phyloP scores from a whole-genome alignment of 2,797 vertebrate species.

The Hybognathus amarus region DNA sequence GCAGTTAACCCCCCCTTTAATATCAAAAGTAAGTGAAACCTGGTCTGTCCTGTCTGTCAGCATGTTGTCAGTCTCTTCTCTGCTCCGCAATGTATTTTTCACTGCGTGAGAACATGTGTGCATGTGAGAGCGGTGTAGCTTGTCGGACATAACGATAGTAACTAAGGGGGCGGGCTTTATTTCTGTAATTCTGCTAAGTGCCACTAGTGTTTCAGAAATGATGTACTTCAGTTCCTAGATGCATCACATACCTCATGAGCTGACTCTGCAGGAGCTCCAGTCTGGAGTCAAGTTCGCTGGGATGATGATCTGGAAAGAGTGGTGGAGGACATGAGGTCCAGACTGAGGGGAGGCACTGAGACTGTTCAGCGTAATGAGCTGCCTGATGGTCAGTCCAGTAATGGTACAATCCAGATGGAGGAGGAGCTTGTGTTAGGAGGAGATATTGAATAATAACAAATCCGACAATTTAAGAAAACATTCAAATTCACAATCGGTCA shows the following conservation, averaged over 20 bases:
- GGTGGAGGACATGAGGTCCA: slow-evolving; percentile 71
- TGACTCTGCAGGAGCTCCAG: slow-evolving; percentile 90
- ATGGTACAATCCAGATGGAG: slow-evolving; percentile 71
- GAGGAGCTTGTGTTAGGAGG: slow-evolving; percentile 62
- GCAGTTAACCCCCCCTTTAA: too few species aligned
- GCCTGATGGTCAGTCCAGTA: slow-evolving; percentile 83
- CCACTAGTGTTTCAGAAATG: not conserved
- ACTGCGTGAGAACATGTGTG: too few species aligned
- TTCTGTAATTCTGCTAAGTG: not conserved
- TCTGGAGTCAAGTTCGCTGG: slow-evolving; percentile 84
- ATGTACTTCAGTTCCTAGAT: not conserved
- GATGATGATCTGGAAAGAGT: slow-evolving; percentile 73
- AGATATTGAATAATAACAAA: slow-evolving; percentile 63
- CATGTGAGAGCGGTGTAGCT: too few species aligned
- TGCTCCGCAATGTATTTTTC: too few species aligned
- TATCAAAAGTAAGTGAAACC: too few species aligned
- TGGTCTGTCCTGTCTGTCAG: too few species aligned
- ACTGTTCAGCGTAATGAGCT: slow-evolving; percentile 63
- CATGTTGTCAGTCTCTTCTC: too few species aligned
- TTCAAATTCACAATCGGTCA: not conserved
- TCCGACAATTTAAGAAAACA: not conserved
- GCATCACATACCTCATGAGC: slow-evolving; percentile 84
- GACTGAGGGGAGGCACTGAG: slow-evolving; percentile 79
- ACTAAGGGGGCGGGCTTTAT: too few species aligned
- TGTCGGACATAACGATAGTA: too few species aligned